phyloP scores from a whole-genome alignment of 37 sponge, comb jelly and placozoan genomes.

The Diacarnus erythraeanus region DNA sequence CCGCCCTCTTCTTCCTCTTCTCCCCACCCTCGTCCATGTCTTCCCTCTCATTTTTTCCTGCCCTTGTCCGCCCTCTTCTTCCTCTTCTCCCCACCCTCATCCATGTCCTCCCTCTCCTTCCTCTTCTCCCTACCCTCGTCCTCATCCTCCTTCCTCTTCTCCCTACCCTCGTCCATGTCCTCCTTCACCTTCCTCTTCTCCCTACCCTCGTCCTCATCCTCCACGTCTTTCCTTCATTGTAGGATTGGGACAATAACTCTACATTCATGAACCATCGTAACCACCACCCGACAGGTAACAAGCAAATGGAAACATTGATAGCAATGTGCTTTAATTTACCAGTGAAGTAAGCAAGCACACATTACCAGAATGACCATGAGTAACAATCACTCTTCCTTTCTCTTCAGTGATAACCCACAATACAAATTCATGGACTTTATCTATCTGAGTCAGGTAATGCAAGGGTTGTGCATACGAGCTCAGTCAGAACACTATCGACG shows the following conservation, averaged over 20 bases:
- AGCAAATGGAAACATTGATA: conserved; percentile 63
- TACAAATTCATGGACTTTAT: conserved; percentile 81
- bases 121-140: no score
- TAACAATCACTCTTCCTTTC: not conserved
- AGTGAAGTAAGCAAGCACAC: conserved; percentile 55
- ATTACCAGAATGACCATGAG: not conserved
- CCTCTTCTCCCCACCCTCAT: no score
- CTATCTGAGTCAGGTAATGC: conserved; percentile 90
- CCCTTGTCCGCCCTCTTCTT: no score
- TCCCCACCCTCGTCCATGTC: no score
- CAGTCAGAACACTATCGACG: conserved; percentile 91
- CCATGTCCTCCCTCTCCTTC: not conserved
- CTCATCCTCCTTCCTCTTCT: no score
- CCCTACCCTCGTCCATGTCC: no score
- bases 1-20: no score
- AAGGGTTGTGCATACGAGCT: conserved; percentile 79
- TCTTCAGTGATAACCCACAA: conserved; percentile 45
- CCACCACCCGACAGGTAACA: conserved; percentile 90
- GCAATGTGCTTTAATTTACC: conserved; percentile 65
- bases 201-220: conserved; percentile 9
- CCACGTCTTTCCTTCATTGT: not conserved
- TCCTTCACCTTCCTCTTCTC: not conserved
- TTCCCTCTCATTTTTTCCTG: not conserved
- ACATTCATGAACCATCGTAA: conserved; percentile 87
- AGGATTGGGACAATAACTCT: conserved; percentile 85